Base-by-base conservation (phyloP, 2,797 vertebrate species). In the Thripadectes ignobilis region DNA sequence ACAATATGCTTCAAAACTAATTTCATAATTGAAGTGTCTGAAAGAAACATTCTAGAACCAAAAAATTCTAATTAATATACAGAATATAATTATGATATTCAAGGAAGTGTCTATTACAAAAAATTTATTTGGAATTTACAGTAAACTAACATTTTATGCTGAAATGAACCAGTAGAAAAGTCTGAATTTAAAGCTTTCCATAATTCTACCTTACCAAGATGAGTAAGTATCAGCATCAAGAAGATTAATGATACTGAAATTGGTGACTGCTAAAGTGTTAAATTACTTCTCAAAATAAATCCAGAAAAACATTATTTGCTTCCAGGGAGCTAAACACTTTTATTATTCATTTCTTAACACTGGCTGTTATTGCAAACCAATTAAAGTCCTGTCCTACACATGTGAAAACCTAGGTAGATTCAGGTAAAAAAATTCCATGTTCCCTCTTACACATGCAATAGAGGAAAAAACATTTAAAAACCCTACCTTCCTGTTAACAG, bases 1-100 rank as follows among this genome's bases (percentile, higher is more conserved):
- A 91, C 38, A 93, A 93, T 27, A 58, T 10, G 45, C 49, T 93
- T 95, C 73, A 83, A 91, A 97, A 89, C 38, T 80, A 48, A 75
- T 93, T 88, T 88, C 29, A 10, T 43, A 88, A 95, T 4, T 88
- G 22, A 93, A 92, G 69, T 48, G 34, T 65, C 27, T 61, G 34
- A 82, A 89, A 87, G 48, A 93, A 96, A 92, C 45, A 88, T 24
- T 74, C 72, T 20, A 59, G 79, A 92, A 86, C 57, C 19, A 95
- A 89, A 94, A 81, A 61, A 21, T 1, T 74, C 45, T 93, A 91
- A 91, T 83, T 93, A 92, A 85, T 12, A 85, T 9, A 54, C 9
- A 63, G 29, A 96, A 90, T 27, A 79, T 45, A 46, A 69, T 72
- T n/a, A 91, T 5, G 7, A 73, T 57, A 22, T 76, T 91, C 52